These are phyloP conservation scores for Peromyscus eremicus DNA, from an alignment of 2,797 vertebrate species.

Conservation along the genomic window DNA sequence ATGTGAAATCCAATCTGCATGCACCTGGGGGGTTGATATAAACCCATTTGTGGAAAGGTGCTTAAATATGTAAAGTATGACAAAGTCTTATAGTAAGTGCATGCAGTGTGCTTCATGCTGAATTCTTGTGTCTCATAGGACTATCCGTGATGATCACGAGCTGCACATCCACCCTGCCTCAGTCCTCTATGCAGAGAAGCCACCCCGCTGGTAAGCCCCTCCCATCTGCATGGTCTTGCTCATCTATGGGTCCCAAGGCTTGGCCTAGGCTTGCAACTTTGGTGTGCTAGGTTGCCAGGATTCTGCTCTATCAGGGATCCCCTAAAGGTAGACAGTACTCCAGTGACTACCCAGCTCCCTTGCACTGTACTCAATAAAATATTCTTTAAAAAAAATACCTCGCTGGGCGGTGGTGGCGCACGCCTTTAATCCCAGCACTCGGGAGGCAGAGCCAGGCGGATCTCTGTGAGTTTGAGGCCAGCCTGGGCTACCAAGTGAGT, in stretches of 20 bases:
- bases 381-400: neutral
- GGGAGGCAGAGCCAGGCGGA: too few species aligned
- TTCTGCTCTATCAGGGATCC: neutral
- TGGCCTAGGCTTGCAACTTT: neutral
- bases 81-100: neutral
- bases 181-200: constrained; percentile 97
- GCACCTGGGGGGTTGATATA: neutral
- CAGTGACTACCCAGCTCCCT: neutral
- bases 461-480: too few species aligned
- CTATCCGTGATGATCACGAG: constrained; percentile 97
- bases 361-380: neutral
- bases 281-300: neutral
- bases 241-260: neutral
- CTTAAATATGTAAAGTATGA: neutral
- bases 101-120: neutral
- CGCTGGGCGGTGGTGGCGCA: too few species aligned
- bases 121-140: constrained; percentile 88
- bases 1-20: neutral
- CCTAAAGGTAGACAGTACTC: neutral
- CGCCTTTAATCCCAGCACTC: too few species aligned
- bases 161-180: constrained; percentile 98
- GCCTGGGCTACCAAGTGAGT: too few species aligned
- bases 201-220: constrained; percentile 94
- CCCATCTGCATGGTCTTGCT: neutral
- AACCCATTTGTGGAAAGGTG: neutral